Evolutionary conservation across 2,797 vertebrate genomes (phyloP).

Genomic region (Natrix natrix): DNA sequence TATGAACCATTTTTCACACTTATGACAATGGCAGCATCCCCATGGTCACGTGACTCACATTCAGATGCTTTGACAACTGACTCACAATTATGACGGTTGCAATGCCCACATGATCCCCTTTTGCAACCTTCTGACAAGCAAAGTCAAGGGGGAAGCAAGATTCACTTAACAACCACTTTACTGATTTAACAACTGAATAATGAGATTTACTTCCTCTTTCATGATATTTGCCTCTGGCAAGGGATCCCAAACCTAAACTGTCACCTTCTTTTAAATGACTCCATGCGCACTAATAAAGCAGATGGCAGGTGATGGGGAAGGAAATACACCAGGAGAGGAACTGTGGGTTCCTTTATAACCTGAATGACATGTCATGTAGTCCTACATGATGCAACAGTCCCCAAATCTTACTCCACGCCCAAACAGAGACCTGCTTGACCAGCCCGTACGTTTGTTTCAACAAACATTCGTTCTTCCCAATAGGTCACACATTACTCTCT

Average conservation of each 20-base stretch:
- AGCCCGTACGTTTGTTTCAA: not conserved
- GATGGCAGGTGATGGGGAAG: not conserved
- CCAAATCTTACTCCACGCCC: not conserved
- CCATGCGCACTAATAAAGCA: not conserved
- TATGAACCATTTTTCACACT: too few species aligned
- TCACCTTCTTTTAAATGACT: not conserved
- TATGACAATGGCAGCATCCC: too few species aligned
- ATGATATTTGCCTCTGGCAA: not conserved
- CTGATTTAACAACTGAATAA: too few species aligned
- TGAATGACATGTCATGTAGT: not conserved
- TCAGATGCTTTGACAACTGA: too few species aligned
- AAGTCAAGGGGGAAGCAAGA: too few species aligned
- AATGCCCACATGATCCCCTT: too few species aligned
- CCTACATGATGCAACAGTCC: slow-evolving; percentile 18
- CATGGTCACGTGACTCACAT: too few species aligned
- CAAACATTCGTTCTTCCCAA: not conserved
- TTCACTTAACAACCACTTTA: too few species aligned
- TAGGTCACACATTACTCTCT: not conserved
- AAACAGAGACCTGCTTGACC: not conserved
- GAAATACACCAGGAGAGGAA: not conserved
- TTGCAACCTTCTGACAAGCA: too few species aligned
- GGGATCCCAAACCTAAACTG: too few species aligned
- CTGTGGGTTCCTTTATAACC: not conserved
- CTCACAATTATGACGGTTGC: too few species aligned
- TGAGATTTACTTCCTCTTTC: too few species aligned